Evolutionary conservation across 2,113 vertebrate genomes (phyloP).

Genomic region (Gadus chalcogrammus): DNA sequence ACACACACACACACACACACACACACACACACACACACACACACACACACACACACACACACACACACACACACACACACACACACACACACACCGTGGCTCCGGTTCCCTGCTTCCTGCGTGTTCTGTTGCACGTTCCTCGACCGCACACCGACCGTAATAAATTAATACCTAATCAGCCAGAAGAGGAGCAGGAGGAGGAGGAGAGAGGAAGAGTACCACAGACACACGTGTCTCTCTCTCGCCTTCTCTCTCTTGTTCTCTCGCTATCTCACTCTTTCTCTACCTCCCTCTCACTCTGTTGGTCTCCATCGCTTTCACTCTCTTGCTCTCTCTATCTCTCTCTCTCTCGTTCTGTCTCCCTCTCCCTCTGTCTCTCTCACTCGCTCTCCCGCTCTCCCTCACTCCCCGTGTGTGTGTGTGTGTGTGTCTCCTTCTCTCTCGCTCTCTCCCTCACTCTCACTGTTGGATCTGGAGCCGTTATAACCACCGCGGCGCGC

Average conservation of each 20-base stretch:
- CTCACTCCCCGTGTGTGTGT: not conserved
- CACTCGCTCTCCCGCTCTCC: not conserved
- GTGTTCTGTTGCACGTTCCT: not conserved
- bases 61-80: no score
- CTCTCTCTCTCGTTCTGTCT: constrained; percentile 19
- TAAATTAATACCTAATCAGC: constrained; percentile 17
- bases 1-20: no score
- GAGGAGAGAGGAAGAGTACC: constrained; percentile 37
- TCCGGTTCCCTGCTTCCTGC: not conserved
- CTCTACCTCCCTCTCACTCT: not conserved
- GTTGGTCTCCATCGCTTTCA: not conserved
- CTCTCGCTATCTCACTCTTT: not conserved
- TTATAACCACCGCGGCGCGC: constrained; percentile 39
- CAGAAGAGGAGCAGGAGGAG: constrained; percentile 30
- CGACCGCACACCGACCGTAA: not conserved
- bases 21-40: no score
- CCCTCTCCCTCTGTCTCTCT: not conserved
- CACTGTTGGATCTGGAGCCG: constrained; percentile 31
- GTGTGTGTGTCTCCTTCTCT: not conserved
- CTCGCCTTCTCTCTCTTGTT: not conserved
- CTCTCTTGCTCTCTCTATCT: constrained; percentile 17
- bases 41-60: not conserved
- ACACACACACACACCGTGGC: not conserved
- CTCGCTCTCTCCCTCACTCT: constrained; percentile 18
- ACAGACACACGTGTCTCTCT: constrained; percentile 56